These are phyloP conservation scores for Pocota personata DNA, from an alignment of 2,888 invertebrate genomes.

Conservation along the genomic window DNA sequence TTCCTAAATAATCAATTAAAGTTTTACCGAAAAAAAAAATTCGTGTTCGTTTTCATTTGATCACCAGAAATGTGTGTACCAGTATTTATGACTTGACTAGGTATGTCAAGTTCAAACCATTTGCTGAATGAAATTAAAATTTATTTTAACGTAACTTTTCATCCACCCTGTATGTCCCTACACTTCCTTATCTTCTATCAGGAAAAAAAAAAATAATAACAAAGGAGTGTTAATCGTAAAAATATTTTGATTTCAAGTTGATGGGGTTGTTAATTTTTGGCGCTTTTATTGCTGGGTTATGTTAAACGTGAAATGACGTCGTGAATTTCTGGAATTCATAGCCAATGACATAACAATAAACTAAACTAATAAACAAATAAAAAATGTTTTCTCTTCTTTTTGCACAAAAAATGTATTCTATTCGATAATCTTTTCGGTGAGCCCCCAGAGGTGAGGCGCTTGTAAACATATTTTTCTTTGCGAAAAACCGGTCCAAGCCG, in stretches of 20 bases:
- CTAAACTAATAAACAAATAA: slow-evolving; percentile 13
- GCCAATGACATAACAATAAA: background rate
- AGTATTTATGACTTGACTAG: no score
- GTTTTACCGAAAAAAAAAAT: no score
- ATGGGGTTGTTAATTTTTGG: background rate
- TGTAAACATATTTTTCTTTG: no score
- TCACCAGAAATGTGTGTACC: no score
- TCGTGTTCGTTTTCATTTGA: no score
- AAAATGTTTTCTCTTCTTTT: background rate
- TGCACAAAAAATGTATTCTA: slow-evolving; percentile 9
- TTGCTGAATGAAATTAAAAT: no score
- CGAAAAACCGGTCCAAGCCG: slow-evolving; percentile 14
- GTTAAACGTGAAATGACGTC: background rate
- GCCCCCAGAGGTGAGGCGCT: background rate
- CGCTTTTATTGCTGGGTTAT: background rate
- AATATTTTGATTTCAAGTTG: background rate
- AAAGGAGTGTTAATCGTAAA: background rate
- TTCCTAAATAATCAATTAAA: no score
- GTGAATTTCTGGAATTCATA: slow-evolving; percentile 3
- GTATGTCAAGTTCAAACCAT: no score
- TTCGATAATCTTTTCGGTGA: background rate
- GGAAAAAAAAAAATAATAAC: background rate
- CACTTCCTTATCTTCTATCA: background rate
- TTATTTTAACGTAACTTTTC: no score
- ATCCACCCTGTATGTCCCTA: background rate